These are phyloP conservation scores for Oenanthe oenanthe DNA, from an alignment of 2,113 vertebrate species.

Conservation along the genomic window DNA sequence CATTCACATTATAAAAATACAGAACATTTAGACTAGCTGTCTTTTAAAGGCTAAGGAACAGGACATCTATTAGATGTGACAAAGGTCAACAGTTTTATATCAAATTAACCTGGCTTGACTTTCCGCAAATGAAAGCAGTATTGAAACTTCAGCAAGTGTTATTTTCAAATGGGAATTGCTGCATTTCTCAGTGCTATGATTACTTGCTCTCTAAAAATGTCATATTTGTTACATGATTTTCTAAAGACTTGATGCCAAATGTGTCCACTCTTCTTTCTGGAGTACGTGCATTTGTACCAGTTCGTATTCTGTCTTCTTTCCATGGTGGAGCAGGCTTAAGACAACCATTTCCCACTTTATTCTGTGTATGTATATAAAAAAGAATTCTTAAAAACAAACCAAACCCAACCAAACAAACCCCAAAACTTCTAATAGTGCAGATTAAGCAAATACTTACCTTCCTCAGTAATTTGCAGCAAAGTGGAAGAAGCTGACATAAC, in stretches of 20 bases:
- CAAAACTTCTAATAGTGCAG: background rate
- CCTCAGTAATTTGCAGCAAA: conserved; percentile 85
- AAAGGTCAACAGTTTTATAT: conserved; percentile 56
- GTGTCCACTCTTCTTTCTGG: conserved; percentile 78
- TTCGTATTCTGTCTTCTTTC: conserved; percentile 81
- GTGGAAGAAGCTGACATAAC: conserved; percentile 83
- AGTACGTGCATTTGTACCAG: conserved; percentile 74
- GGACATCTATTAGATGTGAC: conserved; percentile 72
- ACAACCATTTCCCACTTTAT: conserved; percentile 81
- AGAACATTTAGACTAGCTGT: conserved; percentile 25
- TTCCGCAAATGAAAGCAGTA: conserved; percentile 71
- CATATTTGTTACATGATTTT: conserved; percentile 83
- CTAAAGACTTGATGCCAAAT: conserved; percentile 81
- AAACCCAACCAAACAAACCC: background rate
- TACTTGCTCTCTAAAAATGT: conserved; percentile 88
- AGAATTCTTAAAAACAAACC: background rate
- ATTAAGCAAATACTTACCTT: conserved; percentile 77
- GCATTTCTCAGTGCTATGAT: conserved; percentile 39
- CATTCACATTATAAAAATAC: conserved; percentile 67
- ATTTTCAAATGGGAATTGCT: conserved; percentile 36
- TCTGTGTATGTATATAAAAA: conserved; percentile 51
- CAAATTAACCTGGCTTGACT: conserved; percentile 56
- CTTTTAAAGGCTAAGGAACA: conserved; percentile 24
- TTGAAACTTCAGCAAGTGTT: conserved; percentile 21
- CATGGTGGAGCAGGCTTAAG: conserved; percentile 82